Percentiles rank a stretch among this genome's conserved stretches.
phyloP scores from a whole-genome alignment of 2,113 vertebrate genomes.

The Stigmatopora nigra region DNA sequence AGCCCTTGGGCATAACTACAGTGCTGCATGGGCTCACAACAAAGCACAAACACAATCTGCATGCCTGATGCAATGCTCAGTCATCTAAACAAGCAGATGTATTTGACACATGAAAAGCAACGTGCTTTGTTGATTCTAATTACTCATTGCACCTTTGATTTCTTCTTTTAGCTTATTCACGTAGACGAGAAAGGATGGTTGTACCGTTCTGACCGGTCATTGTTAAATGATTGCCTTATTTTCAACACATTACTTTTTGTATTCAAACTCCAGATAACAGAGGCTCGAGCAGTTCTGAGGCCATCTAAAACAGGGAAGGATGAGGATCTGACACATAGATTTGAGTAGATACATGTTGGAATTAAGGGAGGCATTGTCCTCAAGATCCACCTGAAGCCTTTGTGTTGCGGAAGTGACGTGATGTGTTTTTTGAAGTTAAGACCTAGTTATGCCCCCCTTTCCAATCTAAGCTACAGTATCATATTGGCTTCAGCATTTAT shows the following conservation, averaged over 20 bases:
- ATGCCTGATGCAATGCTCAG: constrained; percentile 64
- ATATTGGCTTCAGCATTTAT: not conserved
- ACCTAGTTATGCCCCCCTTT: constrained; percentile 4
- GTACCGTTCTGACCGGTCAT: constrained; percentile 16
- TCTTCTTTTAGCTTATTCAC: constrained; percentile 26
- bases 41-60: constrained; percentile 54
- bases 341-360: constrained; percentile 31
- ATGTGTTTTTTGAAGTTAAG: constrained; percentile 22
- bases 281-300: constrained; percentile 22
- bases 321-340: constrained; percentile 31
- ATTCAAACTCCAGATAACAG: constrained; percentile 21
- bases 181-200: constrained; percentile 2
- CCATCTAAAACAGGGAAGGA: constrained; percentile 25
- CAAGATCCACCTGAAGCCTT: constrained; percentile 39
- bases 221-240: constrained; percentile 40
- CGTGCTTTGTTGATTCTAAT: constrained; percentile 35
- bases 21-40: constrained; percentile 36
- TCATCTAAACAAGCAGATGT: constrained; percentile 53
- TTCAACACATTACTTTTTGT: constrained; percentile 4
- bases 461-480: constrained; percentile 9
- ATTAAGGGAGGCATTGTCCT: constrained; percentile 39
- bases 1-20: constrained; percentile 51
- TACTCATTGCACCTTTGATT: constrained; percentile 24
- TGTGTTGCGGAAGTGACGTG: constrained; percentile 37
- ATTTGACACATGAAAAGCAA: constrained; percentile 43